Evolutionary conservation across 30 jellyfish, hydroid and myxozoan genomes (phyloP).

Genomic region (Mastigias papua): DNA sequence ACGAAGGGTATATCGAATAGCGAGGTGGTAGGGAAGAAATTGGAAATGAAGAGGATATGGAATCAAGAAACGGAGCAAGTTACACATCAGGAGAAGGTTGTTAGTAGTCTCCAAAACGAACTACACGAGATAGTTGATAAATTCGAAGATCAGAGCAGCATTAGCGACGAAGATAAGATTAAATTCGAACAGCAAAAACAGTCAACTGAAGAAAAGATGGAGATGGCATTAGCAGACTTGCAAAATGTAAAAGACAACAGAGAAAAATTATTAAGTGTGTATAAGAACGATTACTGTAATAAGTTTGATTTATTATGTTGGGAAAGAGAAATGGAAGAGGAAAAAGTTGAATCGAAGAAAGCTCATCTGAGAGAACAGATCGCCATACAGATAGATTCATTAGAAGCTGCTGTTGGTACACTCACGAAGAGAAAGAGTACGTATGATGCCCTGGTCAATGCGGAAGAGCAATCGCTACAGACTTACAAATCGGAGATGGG

Average conservation of each 20-base stretch:
- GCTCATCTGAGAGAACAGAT: constrained; percentile 57
- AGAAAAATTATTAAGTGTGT: constrained; percentile 75
- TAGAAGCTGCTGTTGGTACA: constrained; percentile 63
- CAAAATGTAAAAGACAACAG: constrained; percentile 57
- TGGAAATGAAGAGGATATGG: constrained; percentile 78
- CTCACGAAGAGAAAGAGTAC: constrained; percentile 63
- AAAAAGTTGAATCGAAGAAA: constrained; percentile 50
- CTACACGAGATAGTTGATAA: constrained; percentile 57
- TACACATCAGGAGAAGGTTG: constrained; percentile 72
- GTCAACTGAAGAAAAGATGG: constrained; percentile 21
- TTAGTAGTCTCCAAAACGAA: constrained; percentile 64
- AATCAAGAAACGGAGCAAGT: constrained; percentile 64
- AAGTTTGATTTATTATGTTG: constrained; percentile 84
- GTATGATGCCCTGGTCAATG: constrained; percentile 46
- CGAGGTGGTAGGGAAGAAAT: constrained; percentile 42
- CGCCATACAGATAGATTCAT: constrained; percentile 28
- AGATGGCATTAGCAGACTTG: constrained; percentile 45
- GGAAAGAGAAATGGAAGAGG: constrained; percentile 82
- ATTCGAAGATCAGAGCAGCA: constrained; percentile 70
- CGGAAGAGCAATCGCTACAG: constrained; percentile 59
- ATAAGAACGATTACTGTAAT: constrained; percentile 65
- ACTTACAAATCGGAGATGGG: constrained; percentile 58
- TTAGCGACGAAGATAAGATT: constrained; percentile 77
- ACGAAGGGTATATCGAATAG: constrained; percentile 23
- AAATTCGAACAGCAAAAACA: constrained; percentile 58